Conservation (phyloP, 2,113 vertebrate genomes). For the Seriola rivoliana region DNA sequence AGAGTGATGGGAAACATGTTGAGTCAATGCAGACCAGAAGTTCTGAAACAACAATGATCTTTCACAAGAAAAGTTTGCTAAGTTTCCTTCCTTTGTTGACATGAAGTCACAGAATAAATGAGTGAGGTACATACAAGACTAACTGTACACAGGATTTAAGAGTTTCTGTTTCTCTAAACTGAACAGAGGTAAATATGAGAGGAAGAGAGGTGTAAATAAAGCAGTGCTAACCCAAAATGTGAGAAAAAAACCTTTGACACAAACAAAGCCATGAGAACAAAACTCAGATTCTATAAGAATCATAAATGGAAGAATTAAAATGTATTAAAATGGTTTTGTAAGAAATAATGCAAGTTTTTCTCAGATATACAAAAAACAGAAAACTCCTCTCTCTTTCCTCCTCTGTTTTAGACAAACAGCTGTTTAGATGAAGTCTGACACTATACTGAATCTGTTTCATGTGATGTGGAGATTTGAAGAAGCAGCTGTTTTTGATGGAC, state of each 20-base stretch:
- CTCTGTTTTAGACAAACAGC: too few species aligned
- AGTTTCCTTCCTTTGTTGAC: background rate
- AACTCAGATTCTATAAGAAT: slow-evolving; percentile 70
- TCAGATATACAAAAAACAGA: background rate
- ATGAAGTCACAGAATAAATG: background rate
- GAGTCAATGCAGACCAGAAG: background rate
- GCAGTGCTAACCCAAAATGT: background rate
- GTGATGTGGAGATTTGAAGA: too few species aligned
- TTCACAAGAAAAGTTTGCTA: background rate
- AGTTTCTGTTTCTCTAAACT: background rate
- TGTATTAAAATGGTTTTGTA: background rate
- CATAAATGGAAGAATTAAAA: slow-evolving; percentile 37
- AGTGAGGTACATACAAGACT: background rate
- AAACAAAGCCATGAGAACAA: background rate
- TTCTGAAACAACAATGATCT: background rate
- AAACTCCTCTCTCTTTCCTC: too few species aligned
- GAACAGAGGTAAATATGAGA: background rate
- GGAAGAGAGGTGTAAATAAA: background rate
- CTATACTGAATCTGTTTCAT: too few species aligned
- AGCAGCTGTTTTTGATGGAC: background rate
- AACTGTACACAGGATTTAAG: too few species aligned
- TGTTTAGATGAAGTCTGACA: too few species aligned
- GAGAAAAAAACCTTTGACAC: background rate
- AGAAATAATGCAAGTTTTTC: background rate
- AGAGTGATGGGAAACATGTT: background rate